phyloP scores from a whole-genome alignment of 2,797 vertebrate species.

The Apogon hyalosoma region DNA sequence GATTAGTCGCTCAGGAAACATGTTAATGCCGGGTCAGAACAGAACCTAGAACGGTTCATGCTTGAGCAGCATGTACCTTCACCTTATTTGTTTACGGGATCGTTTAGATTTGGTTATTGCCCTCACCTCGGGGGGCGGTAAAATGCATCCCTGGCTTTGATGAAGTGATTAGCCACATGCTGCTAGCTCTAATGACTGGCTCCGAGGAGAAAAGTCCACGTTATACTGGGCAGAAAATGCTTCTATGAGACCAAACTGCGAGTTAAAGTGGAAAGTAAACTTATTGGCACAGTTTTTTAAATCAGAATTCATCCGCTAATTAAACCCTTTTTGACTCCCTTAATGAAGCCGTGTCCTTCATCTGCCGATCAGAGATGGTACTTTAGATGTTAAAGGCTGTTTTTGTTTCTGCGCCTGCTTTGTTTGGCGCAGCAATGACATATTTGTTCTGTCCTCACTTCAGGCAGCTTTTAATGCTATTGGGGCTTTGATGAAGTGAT shows the following conservation, averaged over 20 bases:
- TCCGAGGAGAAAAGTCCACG: conserved; percentile 14
- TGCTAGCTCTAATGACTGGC: conserved; percentile 26
- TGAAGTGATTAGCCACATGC: conserved; percentile 56
- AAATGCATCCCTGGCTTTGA: conserved; percentile 36
- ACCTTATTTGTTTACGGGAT: conserved; percentile 25
- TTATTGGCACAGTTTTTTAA: not conserved
- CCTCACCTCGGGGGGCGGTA: conserved; percentile 29
- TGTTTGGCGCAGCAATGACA: not conserved
- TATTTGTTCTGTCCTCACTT: conserved; percentile 10
- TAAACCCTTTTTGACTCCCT: not conserved
- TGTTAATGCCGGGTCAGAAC: too few species aligned
- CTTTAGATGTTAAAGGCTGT: not conserved
- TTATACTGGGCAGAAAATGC: not conserved
- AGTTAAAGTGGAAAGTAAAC: not conserved
- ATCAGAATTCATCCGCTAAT: conserved; percentile 9
- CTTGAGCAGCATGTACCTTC: conserved; percentile 14
- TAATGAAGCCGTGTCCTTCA: conserved; percentile 15
- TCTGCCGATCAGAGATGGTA: conserved; percentile 22
- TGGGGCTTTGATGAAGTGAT: conserved; percentile 37
- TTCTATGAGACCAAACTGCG: not conserved
- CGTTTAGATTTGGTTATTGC: conserved; percentile 16
- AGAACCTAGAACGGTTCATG: not conserved
- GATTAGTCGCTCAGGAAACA: too few species aligned
- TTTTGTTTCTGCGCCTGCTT: not conserved
- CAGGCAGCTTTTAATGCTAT: conserved; percentile 21